These are phyloP conservation scores for Pterocles burchelli DNA, from an alignment of 2,113 vertebrate genomes.

Conservation along the genomic window DNA sequence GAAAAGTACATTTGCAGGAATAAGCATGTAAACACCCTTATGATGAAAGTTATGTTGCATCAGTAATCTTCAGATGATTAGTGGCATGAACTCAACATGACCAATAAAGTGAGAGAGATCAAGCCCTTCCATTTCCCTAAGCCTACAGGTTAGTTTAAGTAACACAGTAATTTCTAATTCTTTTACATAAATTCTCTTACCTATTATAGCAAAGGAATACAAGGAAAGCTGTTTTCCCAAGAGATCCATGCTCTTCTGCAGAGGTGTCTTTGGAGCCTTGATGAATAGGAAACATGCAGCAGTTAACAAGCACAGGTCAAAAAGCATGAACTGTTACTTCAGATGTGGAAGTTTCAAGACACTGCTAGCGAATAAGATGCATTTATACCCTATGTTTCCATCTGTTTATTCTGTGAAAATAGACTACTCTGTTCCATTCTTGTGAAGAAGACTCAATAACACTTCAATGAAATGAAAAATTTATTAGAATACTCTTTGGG, in stretches of 20 bases:
- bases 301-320: neutral
- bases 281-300: slow-evolving; percentile 12
- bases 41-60: neutral
- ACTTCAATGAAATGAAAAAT: neutral
- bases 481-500: neutral
- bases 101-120: neutral
- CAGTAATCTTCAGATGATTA: neutral
- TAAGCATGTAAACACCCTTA: neutral
- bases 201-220: slow-evolving; percentile 97
- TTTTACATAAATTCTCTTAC: slow-evolving; percentile 72
- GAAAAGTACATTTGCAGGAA: neutral
- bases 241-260: slow-evolving; percentile 99
- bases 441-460: neutral
- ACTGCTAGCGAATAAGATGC: neutral
- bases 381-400: neutral
- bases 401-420: neutral
- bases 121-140: neutral
- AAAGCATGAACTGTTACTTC: neutral
- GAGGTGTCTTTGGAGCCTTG: slow-evolving; percentile 94
- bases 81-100: neutral
- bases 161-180: neutral
- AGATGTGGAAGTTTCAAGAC: neutral
- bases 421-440: neutral
- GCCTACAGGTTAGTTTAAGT: neutral
- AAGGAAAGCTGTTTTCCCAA: slow-evolving; percentile 97